Percentiles rank a stretch among this genome's conserved stretches.
Evolutionary conservation across 1,140 invertebrate species (phyloP).

Genomic region (Aphelinus atriplicis): DNA sequence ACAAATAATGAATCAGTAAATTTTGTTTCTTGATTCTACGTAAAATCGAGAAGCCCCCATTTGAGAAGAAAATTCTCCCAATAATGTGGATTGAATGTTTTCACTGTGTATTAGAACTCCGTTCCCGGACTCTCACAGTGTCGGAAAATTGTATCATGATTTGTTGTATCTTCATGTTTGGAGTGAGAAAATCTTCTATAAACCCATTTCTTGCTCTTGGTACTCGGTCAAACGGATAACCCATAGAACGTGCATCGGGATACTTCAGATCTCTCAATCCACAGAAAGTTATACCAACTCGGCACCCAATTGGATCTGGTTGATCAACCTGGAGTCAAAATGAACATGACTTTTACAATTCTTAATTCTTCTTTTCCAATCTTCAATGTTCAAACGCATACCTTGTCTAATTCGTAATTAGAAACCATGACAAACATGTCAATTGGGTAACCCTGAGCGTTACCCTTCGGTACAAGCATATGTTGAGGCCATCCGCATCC

Average conservation of each 20-base stretch:
- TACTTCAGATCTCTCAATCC: slow-evolving; percentile 78
- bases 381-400: slow-evolving; percentile 46
- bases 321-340: slow-evolving; percentile 20
- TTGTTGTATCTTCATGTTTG: slow-evolving; percentile 74
- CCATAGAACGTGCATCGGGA: slow-evolving; percentile 79
- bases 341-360: too few species aligned
- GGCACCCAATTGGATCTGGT: slow-evolving; percentile 62
- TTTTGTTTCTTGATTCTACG: too few species aligned
- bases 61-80: too few species aligned
- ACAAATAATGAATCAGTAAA: too few species aligned
- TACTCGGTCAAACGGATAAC: slow-evolving; percentile 80
- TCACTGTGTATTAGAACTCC: too few species aligned
- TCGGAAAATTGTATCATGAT: slow-evolving; percentile 66
- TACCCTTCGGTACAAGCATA: slow-evolving; percentile 83
- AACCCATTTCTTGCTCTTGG: slow-evolving; percentile 65
- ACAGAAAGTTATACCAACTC: slow-evolving; percentile 78
- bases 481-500: slow-evolving; percentile 90
- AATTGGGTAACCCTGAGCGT: slow-evolving; percentile 73
- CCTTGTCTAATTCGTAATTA: slow-evolving; percentile 76
- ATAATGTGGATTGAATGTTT: too few species aligned
- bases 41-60: too few species aligned
- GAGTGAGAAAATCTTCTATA: slow-evolving; percentile 72
- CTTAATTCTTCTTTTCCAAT: too few species aligned
- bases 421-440: slow-evolving; percentile 87
- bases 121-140: not conserved